These are phyloP conservation scores for Empidonax traillii DNA, from an alignment of 2,113 vertebrate species.

Conservation along the genomic window DNA sequence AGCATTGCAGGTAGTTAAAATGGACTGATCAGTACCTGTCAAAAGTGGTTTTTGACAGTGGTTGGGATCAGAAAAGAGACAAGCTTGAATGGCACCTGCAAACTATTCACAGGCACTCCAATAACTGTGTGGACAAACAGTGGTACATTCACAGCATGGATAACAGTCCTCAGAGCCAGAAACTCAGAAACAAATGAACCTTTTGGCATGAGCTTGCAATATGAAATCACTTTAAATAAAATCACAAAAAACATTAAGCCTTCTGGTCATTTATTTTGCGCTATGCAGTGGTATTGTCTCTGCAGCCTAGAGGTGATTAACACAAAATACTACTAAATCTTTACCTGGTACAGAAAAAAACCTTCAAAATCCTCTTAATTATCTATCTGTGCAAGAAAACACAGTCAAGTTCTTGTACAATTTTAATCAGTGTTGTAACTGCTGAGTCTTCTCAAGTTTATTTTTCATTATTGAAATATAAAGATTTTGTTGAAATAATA, in stretches of 20 bases:
- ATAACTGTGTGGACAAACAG: background rate
- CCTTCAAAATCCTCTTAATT: background rate
- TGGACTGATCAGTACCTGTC: background rate
- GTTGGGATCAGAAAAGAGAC: background rate
- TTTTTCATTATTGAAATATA: conserved; percentile 43
- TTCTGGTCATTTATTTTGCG: conserved; percentile 31
- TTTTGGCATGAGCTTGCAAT: background rate
- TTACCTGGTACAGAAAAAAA: conserved; percentile 31
- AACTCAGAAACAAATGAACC: conserved; percentile 19
- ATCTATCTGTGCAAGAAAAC: conserved; percentile 11
- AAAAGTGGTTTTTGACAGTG: background rate
- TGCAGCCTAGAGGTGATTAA: conserved; percentile 11
- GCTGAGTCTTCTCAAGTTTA: conserved; percentile 36
- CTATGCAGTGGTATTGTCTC: background rate
- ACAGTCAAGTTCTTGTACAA: background rate
- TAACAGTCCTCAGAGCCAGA: conserved; percentile 7
- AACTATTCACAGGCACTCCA: background rate
- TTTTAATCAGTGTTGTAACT: conserved; percentile 43
- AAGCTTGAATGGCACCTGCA: background rate
- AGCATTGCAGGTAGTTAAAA: background rate
- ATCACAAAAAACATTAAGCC: conserved; percentile 1
- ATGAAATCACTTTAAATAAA: conserved; percentile 29
- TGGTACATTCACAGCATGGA: background rate
- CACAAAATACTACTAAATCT: conserved; percentile 31
- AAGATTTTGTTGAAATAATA: conserved; percentile 67